Conservation (phyloP, 2,888 invertebrate species). For the Chromoteleia sp. region DNA sequence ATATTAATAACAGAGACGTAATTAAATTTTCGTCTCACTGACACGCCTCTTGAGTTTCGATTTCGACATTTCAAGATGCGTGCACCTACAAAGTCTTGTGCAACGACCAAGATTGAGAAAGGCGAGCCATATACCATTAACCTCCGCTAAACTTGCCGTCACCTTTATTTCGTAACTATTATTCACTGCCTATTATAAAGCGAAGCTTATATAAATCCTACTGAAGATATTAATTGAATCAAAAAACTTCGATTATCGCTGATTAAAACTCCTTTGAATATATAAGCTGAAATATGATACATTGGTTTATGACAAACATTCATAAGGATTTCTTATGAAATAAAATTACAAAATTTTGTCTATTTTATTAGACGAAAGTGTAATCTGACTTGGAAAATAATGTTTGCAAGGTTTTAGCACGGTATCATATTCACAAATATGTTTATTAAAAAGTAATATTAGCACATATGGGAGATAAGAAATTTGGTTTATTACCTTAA, state of each 20-base stretch:
- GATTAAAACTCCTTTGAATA: too few relatives aligned
- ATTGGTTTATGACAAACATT: too few relatives aligned
- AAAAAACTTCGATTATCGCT: neutral
- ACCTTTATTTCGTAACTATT: slow-evolving; percentile 16
- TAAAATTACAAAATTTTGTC: too few relatives aligned
- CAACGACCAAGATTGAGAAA: slow-evolving; percentile 15
- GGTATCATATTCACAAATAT: too few relatives aligned
- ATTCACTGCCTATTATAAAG: neutral
- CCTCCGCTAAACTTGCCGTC: slow-evolving; percentile 15
- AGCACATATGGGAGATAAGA: too few relatives aligned
- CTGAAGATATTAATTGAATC: slow-evolving; percentile 3
- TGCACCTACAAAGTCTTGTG: slow-evolving; percentile 15
- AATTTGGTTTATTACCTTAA: too few relatives aligned
- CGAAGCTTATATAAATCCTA: slow-evolving; percentile 1
- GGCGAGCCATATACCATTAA: slow-evolving; percentile 22
- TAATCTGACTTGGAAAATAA: too few relatives aligned
- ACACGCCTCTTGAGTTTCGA: slow-evolving; percentile 17
- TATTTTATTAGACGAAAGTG: too few relatives aligned
- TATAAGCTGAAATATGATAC: too few relatives aligned
- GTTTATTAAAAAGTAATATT: too few relatives aligned
- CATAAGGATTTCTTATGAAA: too few relatives aligned
- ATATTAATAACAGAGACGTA: slow-evolving; percentile 16
- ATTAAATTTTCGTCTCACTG: slow-evolving; percentile 23
- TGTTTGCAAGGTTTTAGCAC: too few relatives aligned
- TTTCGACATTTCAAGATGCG: slow-evolving; percentile 24